Conservation (phyloP, 2,113 vertebrate genomes). For the Rana temporaria region DNA sequence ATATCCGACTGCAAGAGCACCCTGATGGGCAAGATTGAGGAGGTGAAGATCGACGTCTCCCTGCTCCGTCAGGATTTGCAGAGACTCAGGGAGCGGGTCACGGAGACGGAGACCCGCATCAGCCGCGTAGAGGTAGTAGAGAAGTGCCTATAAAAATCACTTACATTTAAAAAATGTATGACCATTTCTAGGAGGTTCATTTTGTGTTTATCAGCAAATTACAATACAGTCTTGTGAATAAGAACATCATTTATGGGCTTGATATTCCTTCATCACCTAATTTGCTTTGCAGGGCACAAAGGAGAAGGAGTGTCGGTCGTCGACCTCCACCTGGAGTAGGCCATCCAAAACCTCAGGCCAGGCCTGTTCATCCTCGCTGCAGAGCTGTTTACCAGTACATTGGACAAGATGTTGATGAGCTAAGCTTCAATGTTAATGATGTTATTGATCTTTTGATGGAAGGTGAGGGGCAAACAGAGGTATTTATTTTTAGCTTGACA, state of each 20-base stretch:
- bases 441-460: slow-evolving; percentile 86
- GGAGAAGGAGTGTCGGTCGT: slow-evolving; percentile 83
- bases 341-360: slow-evolving; percentile 78
- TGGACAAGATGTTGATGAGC: slow-evolving; percentile 92
- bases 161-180: no score
- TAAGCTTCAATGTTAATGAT: slow-evolving; percentile 89
- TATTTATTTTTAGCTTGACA: no score
- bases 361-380: slow-evolving; percentile 75
- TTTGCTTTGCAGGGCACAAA: slow-evolving; percentile 79
- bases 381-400: slow-evolving; percentile 88
- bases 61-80: no score
- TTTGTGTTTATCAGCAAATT: not conserved
- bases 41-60: no score
- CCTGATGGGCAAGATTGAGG: no score
- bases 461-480: slow-evolving; percentile 72
- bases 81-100: no score
- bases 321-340: slow-evolving; percentile 80
- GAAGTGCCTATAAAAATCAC: no score
- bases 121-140: no score
- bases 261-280: not conserved
- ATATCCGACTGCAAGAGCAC: no score
- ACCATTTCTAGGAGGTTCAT: no score
- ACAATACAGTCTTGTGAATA: not conserved
- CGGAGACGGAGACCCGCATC: no score
- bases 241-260: not conserved